These are phyloP conservation scores for Oncorhynchus tshawytscha DNA, from an alignment of 2,113 vertebrate species.

Conservation along the genomic window DNA sequence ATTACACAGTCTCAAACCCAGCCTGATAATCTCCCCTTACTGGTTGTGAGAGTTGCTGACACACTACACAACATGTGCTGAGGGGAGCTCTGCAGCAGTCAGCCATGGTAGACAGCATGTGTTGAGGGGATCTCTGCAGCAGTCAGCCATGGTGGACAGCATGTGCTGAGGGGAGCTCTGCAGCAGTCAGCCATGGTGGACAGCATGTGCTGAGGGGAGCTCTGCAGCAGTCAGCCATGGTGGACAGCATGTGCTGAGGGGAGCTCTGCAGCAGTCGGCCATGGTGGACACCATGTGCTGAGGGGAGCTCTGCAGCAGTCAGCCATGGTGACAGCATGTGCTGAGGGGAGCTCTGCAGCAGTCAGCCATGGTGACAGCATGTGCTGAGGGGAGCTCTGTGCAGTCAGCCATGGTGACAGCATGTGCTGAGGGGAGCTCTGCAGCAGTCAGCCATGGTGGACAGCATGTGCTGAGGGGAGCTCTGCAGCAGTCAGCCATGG, in stretches of 20 bases:
- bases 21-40: neutral
- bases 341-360: neutral
- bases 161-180: slow-evolving; percentile 12
- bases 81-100: slow-evolving; percentile 4
- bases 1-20: neutral
- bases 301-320: slow-evolving; percentile 6
- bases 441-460: slow-evolving; percentile 16
- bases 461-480: slow-evolving; percentile 26
- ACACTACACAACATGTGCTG: slow-evolving; percentile 40
- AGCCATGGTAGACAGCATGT: slow-evolving; percentile 29
- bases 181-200: slow-evolving; percentile 16
- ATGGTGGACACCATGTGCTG: slow-evolving; percentile 24
- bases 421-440: slow-evolving; percentile 21
- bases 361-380: slow-evolving; percentile 26
- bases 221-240: too few relatives aligned
- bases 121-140: neutral
- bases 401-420: slow-evolving; percentile 19
- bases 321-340: slow-evolving; percentile 31
- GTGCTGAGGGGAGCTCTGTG: slow-evolving; percentile 13
- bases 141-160: slow-evolving; percentile 19
- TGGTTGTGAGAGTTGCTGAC: neutral
- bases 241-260: slow-evolving; percentile 29
- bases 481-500: slow-evolving; percentile 14
- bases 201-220: slow-evolving; percentile 26
- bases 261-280: slow-evolving; percentile 14